phyloP scores from a whole-genome alignment of 1,140 invertebrate species.

The Drosophila malerkotliana region DNA sequence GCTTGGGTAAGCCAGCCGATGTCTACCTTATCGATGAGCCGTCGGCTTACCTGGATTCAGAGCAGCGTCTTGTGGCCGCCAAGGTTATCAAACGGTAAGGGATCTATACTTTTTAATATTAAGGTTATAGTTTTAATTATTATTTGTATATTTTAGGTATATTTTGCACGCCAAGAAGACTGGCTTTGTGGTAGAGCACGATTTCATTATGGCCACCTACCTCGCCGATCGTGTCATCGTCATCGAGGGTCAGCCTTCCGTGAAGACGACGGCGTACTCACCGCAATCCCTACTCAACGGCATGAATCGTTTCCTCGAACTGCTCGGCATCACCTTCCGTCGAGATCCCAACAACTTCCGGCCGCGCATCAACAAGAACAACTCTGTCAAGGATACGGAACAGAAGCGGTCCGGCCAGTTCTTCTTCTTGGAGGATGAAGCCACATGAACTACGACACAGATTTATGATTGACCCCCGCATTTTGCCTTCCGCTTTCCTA shows the following conservation, averaged over 20 bases:
- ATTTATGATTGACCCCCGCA: conserved; percentile 13
- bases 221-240: conserved; percentile 99
- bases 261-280: conserved; percentile 93
- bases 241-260: conserved; percentile 97
- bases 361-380: conserved; percentile 98
- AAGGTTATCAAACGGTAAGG: conserved; percentile 98
- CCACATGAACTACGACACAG: conserved; percentile 25
- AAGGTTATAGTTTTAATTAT: neutral
- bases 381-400: conserved; percentile 99
- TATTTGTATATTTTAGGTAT: conserved; percentile 88
- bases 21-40: conserved; percentile 99
- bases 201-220: conserved; percentile 99
- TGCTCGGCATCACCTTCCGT: conserved; percentile 99
- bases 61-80: conserved; percentile 99
- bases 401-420: conserved; percentile 99
- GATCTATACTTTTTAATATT: neutral
- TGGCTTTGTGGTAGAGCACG: conserved; percentile 99
- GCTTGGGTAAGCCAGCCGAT: conserved; percentile 99
- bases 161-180: conserved; percentile 99
- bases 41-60: conserved; percentile 99
- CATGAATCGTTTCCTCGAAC: conserved; percentile 98
- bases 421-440: conserved; percentile 97
- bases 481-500: conserved; percentile 24
- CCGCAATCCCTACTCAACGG: conserved; percentile 98
- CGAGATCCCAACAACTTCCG: conserved; percentile 99